Percentiles rank a stretch among this genome's conserved stretches.
phyloP scores from a whole-genome alignment of 2,888 invertebrate species.

The Tiliacea citrago region DNA sequence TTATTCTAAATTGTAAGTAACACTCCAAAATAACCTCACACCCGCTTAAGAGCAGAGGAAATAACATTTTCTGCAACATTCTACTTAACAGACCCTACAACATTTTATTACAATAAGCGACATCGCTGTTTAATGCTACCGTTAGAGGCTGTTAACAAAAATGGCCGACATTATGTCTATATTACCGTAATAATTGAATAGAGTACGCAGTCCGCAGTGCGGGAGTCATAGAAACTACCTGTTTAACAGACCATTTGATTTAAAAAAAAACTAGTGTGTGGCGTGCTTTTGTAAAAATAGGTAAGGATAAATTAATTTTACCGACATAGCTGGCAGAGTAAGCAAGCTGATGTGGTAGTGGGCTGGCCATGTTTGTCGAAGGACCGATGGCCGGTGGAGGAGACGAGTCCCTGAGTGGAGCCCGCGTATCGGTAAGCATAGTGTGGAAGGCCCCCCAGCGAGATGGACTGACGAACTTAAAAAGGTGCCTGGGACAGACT shows the following conservation, averaged over 20 bases:
- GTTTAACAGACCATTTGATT: not conserved
- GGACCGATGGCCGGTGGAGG: too few relatives aligned
- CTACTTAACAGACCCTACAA: slow-evolving; percentile 27
- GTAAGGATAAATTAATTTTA: not conserved
- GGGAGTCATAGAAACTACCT: slow-evolving; percentile 1
- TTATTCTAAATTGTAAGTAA: not conserved
- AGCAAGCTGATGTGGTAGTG: too few relatives aligned
- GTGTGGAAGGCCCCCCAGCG: too few relatives aligned
- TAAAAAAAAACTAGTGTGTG: not conserved
- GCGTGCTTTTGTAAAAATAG: not conserved
- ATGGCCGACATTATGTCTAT: slow-evolving; percentile 43
- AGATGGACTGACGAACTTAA: too few relatives aligned
- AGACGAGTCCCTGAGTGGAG: too few relatives aligned
- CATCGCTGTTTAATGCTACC: slow-evolving; percentile 29
- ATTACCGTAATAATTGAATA: slow-evolving; percentile 42
- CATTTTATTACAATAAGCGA: slow-evolving; percentile 49
- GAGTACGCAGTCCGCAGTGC: slow-evolving; percentile 35
- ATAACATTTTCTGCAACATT: slow-evolving; percentile 37
- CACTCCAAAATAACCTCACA: slow-evolving; percentile 20
- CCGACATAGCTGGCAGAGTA: too few relatives aligned
- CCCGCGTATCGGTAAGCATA: too few relatives aligned
- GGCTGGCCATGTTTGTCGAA: too few relatives aligned
- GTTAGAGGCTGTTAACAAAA: slow-evolving; percentile 48
- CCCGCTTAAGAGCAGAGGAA: slow-evolving; percentile 20
- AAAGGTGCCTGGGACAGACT: too few relatives aligned